phyloP scores from a whole-genome alignment of 2,888 invertebrate genomes.

The Synanthedon tipuliformis region DNA sequence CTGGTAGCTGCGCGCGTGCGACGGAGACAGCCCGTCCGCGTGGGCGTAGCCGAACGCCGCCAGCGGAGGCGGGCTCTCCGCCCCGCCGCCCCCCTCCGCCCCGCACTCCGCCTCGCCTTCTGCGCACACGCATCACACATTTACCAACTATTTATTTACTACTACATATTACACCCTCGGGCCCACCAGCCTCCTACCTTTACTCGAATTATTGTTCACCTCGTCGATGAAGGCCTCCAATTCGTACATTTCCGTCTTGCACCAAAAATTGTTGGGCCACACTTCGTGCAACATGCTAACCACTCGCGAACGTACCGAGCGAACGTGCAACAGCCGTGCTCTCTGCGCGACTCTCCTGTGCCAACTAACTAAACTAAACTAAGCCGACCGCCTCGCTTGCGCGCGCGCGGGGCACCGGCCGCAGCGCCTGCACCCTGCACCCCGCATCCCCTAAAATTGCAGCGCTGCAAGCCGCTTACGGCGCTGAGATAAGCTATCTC shows the following conservation, averaged over 20 bases:
- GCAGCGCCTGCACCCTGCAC: constrained; percentile 20
- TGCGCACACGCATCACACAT: constrained; percentile 32
- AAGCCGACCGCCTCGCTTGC: constrained; percentile 4
- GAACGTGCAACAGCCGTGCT: background rate
- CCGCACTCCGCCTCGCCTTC: constrained; percentile 34
- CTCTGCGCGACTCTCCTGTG: background rate
- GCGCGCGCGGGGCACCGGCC: constrained; percentile 3
- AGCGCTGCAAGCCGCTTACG: constrained; percentile 5
- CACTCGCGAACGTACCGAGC: background rate
- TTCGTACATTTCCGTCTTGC: constrained; percentile 39
- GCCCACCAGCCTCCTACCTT: constrained; percentile 28
- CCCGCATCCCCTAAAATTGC: constrained; percentile 14
- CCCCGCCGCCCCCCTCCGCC: constrained; percentile 24
- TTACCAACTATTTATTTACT: constrained; percentile 2
- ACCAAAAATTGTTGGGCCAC: constrained; percentile 35
- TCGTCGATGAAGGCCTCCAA: constrained; percentile 51
- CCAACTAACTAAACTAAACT: constrained; percentile 3
- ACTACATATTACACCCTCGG: background rate
- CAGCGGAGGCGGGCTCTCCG: constrained; percentile 51
- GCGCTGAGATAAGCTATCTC: constrained; percentile 4
- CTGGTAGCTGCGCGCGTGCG: constrained; percentile 61
- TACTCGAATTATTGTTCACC: constrained; percentile 44
- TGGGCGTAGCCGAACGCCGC: constrained; percentile 49
- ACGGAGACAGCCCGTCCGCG: constrained; percentile 40
- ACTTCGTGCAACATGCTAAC: constrained; percentile 47